Evolutionary conservation across 2,888 invertebrate species (phyloP).

Genomic region (Drosophila anceps): DNA sequence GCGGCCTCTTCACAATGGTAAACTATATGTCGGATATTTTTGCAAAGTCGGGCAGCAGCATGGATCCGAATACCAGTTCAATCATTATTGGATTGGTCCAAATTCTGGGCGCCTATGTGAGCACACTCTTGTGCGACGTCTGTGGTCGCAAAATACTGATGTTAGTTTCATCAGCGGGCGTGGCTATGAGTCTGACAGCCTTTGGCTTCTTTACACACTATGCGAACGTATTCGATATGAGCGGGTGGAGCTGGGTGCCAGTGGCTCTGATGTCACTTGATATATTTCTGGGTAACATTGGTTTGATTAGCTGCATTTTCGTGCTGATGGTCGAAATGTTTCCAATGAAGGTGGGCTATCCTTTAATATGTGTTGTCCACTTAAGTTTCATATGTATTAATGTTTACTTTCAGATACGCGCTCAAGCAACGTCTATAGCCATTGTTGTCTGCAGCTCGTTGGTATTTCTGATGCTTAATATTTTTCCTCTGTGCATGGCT

Average conservation of each 20-base stretch:
- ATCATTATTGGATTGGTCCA: constrained; percentile 83
- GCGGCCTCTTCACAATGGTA: constrained; percentile 79
- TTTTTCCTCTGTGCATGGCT: constrained; percentile 78
- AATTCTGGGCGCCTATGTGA: constrained; percentile 77
- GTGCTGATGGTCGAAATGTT: constrained; percentile 83
- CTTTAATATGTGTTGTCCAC: no score
- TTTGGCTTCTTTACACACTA: constrained; percentile 78
- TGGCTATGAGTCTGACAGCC: constrained; percentile 70
- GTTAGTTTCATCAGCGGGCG: constrained; percentile 74
- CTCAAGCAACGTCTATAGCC: constrained; percentile 71
- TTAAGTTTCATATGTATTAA: not conserved
- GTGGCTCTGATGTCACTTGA: constrained; percentile 77
- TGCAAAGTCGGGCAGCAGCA: constrained; percentile 66
- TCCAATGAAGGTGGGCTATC: constrained; percentile 77
- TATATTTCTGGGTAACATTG: constrained; percentile 81
- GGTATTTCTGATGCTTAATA: constrained; percentile 75
- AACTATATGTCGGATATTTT: constrained; percentile 84
- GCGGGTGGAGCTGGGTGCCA: constrained; percentile 78
- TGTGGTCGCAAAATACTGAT: constrained; percentile 81
- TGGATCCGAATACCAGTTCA: constrained; percentile 81
- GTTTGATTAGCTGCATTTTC: constrained; percentile 81
- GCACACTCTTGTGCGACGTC: constrained; percentile 79
- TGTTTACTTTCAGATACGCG: constrained; percentile 73
- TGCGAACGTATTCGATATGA: constrained; percentile 50
- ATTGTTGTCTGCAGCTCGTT: constrained; percentile 71